These are phyloP conservation scores for Okamejei kenojei DNA, from an alignment of 2,797 vertebrate genomes.

Conservation along the genomic window DNA sequence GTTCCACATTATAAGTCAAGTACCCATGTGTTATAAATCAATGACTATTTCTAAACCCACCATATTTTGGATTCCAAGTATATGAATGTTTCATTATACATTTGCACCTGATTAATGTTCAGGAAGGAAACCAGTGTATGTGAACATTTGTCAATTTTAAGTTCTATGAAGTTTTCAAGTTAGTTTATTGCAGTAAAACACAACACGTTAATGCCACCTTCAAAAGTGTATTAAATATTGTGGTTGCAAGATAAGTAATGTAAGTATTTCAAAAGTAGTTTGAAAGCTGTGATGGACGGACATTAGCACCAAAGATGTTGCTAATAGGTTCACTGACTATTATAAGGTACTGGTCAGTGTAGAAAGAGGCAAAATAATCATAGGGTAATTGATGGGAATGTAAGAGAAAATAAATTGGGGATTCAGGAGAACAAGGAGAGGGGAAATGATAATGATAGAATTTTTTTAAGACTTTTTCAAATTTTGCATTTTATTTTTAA, in stretches of 20 bases:
- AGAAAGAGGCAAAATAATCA: no score
- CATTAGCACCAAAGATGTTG: no score
- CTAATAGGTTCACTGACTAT: no score
- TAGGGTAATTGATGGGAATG: no score
- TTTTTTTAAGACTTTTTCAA: background rate
- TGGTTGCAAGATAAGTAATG: background rate
- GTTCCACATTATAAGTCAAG: background rate
- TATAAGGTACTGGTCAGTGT: no score
- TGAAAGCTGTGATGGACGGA: background rate
- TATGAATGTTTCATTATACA: background rate
- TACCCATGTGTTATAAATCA: background rate
- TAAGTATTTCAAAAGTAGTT: background rate
- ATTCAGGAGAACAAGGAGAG: no score
- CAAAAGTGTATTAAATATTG: background rate
- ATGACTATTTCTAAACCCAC: background rate
- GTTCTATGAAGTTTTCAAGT: background rate
- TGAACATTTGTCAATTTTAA: background rate
- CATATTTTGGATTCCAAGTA: background rate
- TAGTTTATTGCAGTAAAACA: no score
- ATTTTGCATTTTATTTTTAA: background rate
- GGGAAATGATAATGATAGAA: no score
- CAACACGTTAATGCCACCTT: background rate
- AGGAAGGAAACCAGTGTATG: background rate
- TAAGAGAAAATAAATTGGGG: no score
- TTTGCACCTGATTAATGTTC: background rate